Evolutionary conservation across 2,888 invertebrate genomes (phyloP), one percentile per base, ranked within the genome.

Genomic region (Heliconius charithonia): DNA sequence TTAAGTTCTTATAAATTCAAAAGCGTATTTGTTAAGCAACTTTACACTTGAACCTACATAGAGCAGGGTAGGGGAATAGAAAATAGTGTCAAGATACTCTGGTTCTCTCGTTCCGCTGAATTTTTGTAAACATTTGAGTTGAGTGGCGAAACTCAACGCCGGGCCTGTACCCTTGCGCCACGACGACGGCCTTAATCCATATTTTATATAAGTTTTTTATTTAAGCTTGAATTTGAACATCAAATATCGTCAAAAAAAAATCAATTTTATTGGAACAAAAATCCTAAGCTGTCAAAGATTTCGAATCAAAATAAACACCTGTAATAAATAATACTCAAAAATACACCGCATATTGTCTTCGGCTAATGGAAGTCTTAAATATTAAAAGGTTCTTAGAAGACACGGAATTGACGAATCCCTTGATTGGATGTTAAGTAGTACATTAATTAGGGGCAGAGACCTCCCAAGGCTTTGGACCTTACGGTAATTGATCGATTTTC

Each of bases 391-490:
- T 71, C 79, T 69, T 75, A 78, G 79, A 25, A 79, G 82, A 84
- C 80, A 80, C 76, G 81, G 80, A 82, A 82, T 83, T 84, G 82
- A 84, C 81, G 82, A 83, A 80, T 82, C 82, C 77, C 80, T 81
- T 83, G 82, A 85, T 85, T 84, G 84, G 83, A 83, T 83, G 83
- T 84, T 84, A 85, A 86, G 83, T 81, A 80, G 79, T 80, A 82
- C 81, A 83, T 84, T 83, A 83, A 84, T 85, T 83, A 85, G 69
- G 74, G 76, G 66, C 75, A 75, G 71, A 70, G 70, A 74, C 56
- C 79, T 74, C 74, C 25, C 2, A 73, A 71, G 78, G 70, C 51
- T 75, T 66, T 73, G 76, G 81, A 79, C 80, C 80, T 81, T 80
- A 70, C 59, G 73, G 81, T 81, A 84, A 82, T 81, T 80, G 81